Evolutionary conservation across 2,797 vertebrate genomes (phyloP).

Genomic region (Peromyscus nudipes): DNA sequence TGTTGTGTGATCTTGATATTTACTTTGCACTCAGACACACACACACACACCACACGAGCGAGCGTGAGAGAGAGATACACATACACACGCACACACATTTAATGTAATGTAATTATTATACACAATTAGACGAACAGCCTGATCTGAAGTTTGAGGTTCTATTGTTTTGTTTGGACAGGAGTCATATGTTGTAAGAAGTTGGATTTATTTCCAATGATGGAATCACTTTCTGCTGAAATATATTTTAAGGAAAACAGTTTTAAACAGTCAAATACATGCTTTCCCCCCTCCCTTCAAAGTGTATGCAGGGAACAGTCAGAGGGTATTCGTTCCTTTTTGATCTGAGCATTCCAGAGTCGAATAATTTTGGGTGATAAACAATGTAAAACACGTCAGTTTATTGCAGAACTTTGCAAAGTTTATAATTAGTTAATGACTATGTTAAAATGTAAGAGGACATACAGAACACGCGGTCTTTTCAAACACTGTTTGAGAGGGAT

Average conservation of each 20-base stretch:
- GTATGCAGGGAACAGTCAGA: not conserved
- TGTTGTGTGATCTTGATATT: not conserved
- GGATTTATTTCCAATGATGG: conserved; percentile 55
- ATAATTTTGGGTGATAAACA: conserved; percentile 39
- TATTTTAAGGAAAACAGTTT: conserved; percentile 52
- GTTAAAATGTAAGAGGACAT: conserved; percentile 1
- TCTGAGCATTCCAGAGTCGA: conserved; percentile 14
- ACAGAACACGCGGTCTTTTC: not conserved
- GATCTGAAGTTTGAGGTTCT: not conserved
- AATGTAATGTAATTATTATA: not conserved
- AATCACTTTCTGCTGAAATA: conserved; percentile 67
- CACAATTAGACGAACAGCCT: not conserved
- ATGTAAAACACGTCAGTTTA: conserved; percentile 34
- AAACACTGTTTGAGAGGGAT: not conserved
- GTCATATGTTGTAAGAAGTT: conserved; percentile 48
- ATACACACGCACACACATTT: not conserved
- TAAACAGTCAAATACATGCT: not conserved
- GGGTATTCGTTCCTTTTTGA: conserved; percentile 44
- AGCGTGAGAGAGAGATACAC: not conserved
- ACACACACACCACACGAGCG: not conserved
- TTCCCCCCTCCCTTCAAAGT: not conserved
- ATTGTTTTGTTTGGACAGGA: conserved; percentile 61
- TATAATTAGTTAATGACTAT: not conserved
- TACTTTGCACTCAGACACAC: not conserved
- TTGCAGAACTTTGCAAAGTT: not conserved